Evolutionary conservation across 2,113 vertebrate species (phyloP).

Genomic region (Ammospiza caudacuta): DNA sequence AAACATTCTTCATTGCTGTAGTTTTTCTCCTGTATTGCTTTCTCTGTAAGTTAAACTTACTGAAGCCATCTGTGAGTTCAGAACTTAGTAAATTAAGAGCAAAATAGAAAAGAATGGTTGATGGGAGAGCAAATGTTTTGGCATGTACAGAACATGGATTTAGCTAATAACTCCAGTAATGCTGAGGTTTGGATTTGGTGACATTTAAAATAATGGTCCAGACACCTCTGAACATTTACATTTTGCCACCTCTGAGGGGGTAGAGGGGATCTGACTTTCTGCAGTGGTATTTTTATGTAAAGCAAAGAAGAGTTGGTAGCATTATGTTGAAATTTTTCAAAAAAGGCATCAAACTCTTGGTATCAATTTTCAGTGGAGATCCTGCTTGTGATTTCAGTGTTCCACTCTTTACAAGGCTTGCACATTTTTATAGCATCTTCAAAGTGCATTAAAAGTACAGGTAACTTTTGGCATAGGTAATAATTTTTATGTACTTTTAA

Average conservation of each 20-base stretch:
- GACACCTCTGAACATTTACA: not conserved
- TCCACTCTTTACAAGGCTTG: not conserved
- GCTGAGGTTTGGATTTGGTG: constrained; percentile 53
- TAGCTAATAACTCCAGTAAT: constrained; percentile 39
- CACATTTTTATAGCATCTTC: not conserved
- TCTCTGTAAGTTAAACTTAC: not conserved
- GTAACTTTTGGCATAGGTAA: not conserved
- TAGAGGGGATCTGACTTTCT: constrained; percentile 42
- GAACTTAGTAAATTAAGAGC: not conserved
- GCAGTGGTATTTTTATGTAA: constrained; percentile 29
- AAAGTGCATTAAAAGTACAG: not conserved
- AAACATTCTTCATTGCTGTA: not conserved
- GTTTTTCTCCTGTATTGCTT: not conserved
- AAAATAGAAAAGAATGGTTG: not conserved
- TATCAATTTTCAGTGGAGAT: not conserved
- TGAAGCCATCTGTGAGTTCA: not conserved
- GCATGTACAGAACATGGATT: not conserved
- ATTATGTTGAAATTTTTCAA: not conserved
- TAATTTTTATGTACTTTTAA: not conserved
- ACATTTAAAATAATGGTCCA: constrained; percentile 66
- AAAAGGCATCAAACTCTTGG: not conserved
- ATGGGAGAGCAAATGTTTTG: constrained; percentile 25
- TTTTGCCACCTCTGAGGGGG: constrained; percentile 39
- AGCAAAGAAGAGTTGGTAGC: not conserved
- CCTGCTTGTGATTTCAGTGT: not conserved